Base-by-base conservation (phyloP, 1,140 invertebrate species). In the Adelges cooleyi region DNA sequence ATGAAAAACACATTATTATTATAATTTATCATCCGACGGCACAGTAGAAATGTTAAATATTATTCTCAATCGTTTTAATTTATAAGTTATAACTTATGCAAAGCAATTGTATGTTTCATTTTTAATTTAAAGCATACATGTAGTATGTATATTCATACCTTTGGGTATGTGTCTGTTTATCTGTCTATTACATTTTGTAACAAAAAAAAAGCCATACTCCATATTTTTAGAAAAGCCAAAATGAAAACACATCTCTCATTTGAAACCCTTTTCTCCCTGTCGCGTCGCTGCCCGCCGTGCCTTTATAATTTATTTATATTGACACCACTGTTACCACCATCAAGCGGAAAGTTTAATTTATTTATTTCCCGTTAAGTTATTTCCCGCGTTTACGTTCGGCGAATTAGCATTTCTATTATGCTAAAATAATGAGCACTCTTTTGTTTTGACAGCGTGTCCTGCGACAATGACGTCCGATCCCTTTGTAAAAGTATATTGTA, bases 281-380 rank as follows among this genome's bases (percentile, higher is more conserved):
- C 9, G 29, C 49, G 13, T 17, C 54, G 23, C 25, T 2, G 15
- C 25, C 52, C 17, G 10, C n/a, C 11, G n/a, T 29, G 10, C 22
- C 38, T 25, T 59, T 42, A 59, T 59, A 62, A n/a, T 29, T 62
- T 59, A 46, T 59, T 59, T 62, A 62, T 62, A 62, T 62, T 62
- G 56, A 62, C 56, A 62, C 56, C 42, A 38, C 54, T 27, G 54
- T 59, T 56, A 44, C 53, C 53, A 22, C 53, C 22, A 25, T 59
- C 20, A 25, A 27, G 42, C 40, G 17, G n/a, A 44, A 23, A 59
- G 54, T 59, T 59, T 59, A 42, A 59, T 59, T 59, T 59, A 59
- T 59, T 59, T 59, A 44, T 59, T 59, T 59, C 20, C 52, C 52
- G 52, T 40, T n/a, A n/a, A n/a, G n/a, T 54, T 54, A 40, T 54